Evolutionary conservation across 2,888 invertebrate genomes (phyloP), one percentile per base, ranked within the genome.

Genomic region (Monopis laevigella): DNA sequence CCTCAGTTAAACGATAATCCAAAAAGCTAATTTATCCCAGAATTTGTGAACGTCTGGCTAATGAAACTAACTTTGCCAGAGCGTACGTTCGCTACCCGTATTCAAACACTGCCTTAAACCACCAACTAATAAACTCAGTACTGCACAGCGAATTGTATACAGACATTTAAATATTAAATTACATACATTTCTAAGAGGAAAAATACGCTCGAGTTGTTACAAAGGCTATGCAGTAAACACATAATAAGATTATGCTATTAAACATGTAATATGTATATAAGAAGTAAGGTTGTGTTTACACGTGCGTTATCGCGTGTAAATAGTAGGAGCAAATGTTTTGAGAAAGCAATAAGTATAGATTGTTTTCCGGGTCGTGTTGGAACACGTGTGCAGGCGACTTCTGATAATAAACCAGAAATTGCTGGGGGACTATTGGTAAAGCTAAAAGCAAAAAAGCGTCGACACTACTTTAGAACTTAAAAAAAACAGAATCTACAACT

Each of bases 341-440:
- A 56, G 55, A 65, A 63, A 73, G 75, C 72, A 74, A 68, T 69
- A 65, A 62, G 55, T 67, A 68, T 68, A 65, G 65, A 62, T 59
- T 67, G 47, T 69, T 73, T 75, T 73, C 72, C 70, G 68, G 66
- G 65, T 67, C 45, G 68, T 64, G 55, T 50, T 16, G 38, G 48
- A 51, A 65, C 72, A 67, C 67, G 71, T 65, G 69, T 64, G 39
- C 43, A 41, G 14, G n/a, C n/a, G n/a, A n/a, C n/a, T n/a, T n/a
- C n/a, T n/a, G n/a, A n/a, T n/a, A n/a, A n/a, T n/a, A n/a, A n/a
- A n/a, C n/a, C n/a, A n/a, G n/a, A n/a, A n/a, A n/a, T n/a, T n/a
- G n/a, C n/a, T n/a, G n/a, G n/a, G n/a, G n/a, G n/a, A n/a, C n/a
- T n/a, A n/a, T n/a, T n/a, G n/a, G n/a, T n/a, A n/a, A n/a, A n/a